Conservation (phyloP, 2,888 invertebrate genomes). For the Nineta flava region DNA sequence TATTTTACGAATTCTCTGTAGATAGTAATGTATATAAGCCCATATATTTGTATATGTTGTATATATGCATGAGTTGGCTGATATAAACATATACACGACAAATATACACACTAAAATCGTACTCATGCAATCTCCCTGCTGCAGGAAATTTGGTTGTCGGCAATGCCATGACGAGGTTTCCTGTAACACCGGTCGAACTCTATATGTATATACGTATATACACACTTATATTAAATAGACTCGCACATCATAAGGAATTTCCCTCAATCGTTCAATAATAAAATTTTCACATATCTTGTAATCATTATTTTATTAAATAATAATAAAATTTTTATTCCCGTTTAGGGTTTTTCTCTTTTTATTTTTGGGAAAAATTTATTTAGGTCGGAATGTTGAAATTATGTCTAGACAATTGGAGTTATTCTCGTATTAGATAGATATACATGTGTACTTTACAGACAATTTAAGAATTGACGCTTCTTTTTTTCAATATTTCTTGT, state of each 20-base stretch:
- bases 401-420: too few species aligned
- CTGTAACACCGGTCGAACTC: constrained; percentile 14
- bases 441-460: too few species aligned
- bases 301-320: neutral
- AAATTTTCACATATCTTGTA: neutral
- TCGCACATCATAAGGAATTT: constrained; percentile 7
- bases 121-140: neutral
- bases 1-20: too few species aligned
- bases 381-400: too few species aligned
- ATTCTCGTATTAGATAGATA: too few species aligned
- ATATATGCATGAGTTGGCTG: neutral
- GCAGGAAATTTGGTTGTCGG: constrained; percentile 22
- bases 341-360: neutral
- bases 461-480: too few species aligned
- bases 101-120: neutral
- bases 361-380: too few species aligned
- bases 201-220: neutral
- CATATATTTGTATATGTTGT: neutral
- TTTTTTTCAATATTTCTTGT: too few species aligned
- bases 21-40: neutral
- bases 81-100: neutral
- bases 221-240: too few species aligned
- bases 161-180: constrained; percentile 19
- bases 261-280: constrained; percentile 4
- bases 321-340: neutral